Percentiles rank a stretch among this genome's conserved stretches.
Evolutionary conservation across 2,113 vertebrate species (phyloP).

Genomic region (Trichomycterus rosablanca): DNA sequence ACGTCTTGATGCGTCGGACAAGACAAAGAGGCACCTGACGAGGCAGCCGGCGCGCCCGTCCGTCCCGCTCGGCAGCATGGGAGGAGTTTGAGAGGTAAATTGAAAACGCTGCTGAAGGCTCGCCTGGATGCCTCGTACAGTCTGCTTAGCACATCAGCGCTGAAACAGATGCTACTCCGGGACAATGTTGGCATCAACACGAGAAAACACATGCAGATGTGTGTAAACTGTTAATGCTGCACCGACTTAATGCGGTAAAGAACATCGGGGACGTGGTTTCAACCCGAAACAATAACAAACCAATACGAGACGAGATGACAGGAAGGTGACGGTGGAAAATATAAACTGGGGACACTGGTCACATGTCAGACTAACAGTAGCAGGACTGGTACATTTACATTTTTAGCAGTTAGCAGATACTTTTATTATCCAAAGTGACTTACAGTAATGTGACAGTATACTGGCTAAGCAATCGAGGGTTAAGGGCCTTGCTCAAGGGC

Average conservation of each 20-base stretch:
- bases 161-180: slow-evolving; percentile 44
- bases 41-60: slow-evolving; percentile 35
- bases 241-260: not conserved
- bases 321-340: not conserved
- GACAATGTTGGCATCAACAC: slow-evolving; percentile 42
- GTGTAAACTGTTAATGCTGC: slow-evolving; percentile 40
- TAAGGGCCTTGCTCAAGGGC: no score
- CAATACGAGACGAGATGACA: not conserved
- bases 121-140: slow-evolving; percentile 47
- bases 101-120: slow-evolving; percentile 46
- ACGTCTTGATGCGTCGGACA: slow-evolving; percentile 37
- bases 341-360: not conserved
- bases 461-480: no score
- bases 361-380: no score
- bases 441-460: no score
- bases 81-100: slow-evolving; percentile 45
- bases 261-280: slow-evolving; percentile 1
- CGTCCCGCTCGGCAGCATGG: slow-evolving; percentile 43
- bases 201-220: slow-evolving; percentile 41
- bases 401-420: no score
- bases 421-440: no score
- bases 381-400: no score
- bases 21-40: slow-evolving; percentile 45
- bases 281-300: not conserved
- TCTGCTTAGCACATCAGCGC: slow-evolving; percentile 44